Percentiles rank a stretch among this genome's conserved stretches.
phyloP scores from a whole-genome alignment of 2,113 vertebrate species.

The Pavo muticus region DNA sequence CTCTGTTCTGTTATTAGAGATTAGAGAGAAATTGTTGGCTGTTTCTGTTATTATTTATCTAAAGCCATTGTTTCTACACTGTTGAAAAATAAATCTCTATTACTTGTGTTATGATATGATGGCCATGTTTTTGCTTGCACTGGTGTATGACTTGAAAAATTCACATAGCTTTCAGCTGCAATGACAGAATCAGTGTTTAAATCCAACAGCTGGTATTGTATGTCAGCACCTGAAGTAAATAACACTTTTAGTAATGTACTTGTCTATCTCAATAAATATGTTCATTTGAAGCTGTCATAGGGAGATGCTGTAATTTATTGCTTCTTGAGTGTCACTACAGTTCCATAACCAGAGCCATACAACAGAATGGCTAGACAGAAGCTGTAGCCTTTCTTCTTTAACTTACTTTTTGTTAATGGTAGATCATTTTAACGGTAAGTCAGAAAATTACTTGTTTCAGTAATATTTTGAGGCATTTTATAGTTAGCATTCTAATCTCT shows the following conservation, averaged over 20 bases:
- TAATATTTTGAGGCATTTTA: background rate
- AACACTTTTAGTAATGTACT: conserved; percentile 71
- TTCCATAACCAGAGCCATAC: background rate
- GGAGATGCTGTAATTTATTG: conserved; percentile 77
- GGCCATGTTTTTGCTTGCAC: background rate
- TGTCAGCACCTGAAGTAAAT: conserved; percentile 75
- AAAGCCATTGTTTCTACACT: background rate
- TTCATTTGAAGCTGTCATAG: conserved; percentile 76
- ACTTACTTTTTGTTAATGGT: background rate
- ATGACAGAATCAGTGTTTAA: conserved; percentile 66
- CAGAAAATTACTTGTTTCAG: background rate
- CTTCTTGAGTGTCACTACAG: conserved; percentile 43
- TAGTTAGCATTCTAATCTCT: background rate
- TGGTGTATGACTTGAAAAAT: conserved; percentile 57
- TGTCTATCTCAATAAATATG: conserved; percentile 76
- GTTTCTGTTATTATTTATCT: background rate
- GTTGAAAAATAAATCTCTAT: background rate
- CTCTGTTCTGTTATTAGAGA: background rate
- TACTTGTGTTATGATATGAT: background rate
- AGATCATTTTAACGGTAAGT: background rate
- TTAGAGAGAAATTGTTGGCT: background rate
- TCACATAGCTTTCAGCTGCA: conserved; percentile 45
- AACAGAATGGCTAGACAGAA: conserved; percentile 7
- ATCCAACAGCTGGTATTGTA: conserved; percentile 68
- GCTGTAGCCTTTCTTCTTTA: background rate